Base-by-base conservation (phyloP, 1,140 invertebrate species). In the Ostrea edulis region DNA sequence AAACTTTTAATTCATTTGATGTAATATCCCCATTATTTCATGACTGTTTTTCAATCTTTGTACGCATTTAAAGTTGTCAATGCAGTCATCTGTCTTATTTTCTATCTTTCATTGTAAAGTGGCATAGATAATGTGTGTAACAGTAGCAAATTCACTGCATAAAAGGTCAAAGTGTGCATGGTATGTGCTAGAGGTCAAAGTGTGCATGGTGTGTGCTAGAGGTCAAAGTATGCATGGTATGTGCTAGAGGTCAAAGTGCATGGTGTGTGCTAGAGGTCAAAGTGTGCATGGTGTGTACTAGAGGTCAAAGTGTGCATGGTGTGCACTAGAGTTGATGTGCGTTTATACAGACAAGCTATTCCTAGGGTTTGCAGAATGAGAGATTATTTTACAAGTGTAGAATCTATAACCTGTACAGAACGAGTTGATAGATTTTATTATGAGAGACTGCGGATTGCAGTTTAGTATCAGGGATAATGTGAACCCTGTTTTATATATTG, bases 401-500 rank as follows among this genome's bases (percentile, higher is more conserved):
- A 44, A 71, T 71, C 68, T 29, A 4, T 71, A 71, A 25, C 68
- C 25, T 71, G 68, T 71, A 71, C 68, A 71, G 22, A 35, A 22
- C 29, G 29, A 25, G 68, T 71, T 71, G 68, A 71, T 71, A 71
- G 68, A 35, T 71, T 71, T 71, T 71, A 71, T 71, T 71, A 71
- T 25, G 25, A 71, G 22, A 71, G 9, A 29, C 68, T 71, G 68
- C 68, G 29, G 22, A 0, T 29, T 71, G 68, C 68, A 71, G 68
- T 71, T 25, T 71, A 71, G 68, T 35, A 71, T 71, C 68, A 71
- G 68, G 68, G 68, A 12, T 12, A 11, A n/a, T 25, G 25, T 71
- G 68, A 71, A 71, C 68, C 68, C 68, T 71, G 68, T 71, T 71
- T 71, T 71, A 71, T 71, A 71, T 71, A 71, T 71, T 71, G 68